Evolutionary conservation across 1,140 invertebrate genomes (phyloP).

Genomic region (Copidosoma floridanum): DNA sequence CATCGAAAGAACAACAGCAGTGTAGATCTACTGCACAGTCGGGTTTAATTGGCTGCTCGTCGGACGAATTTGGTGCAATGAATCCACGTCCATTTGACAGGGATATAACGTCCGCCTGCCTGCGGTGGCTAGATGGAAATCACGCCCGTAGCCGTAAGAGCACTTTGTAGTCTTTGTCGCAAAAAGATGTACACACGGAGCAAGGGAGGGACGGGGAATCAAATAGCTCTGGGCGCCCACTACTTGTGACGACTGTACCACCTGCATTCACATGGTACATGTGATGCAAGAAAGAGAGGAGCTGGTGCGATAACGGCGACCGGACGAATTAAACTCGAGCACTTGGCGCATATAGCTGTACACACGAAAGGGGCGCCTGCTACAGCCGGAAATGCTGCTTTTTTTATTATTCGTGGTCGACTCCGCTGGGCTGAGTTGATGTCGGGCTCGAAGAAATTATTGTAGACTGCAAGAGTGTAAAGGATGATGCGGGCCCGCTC

Average conservation of each 20-base stretch:
- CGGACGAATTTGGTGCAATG: neutral
- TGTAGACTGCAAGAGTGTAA: no score
- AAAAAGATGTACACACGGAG: no score
- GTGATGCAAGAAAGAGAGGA: no score
- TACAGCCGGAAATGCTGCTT: no score
- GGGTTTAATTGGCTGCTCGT: conserved; percentile 23
- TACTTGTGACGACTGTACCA: no score
- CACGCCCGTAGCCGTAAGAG: neutral
- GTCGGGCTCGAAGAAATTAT: neutral
- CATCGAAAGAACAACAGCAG: conserved; percentile 17
- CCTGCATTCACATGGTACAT: no score
- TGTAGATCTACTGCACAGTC: neutral
- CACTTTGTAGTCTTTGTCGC: conserved; percentile 29
- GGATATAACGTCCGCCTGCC: neutral
- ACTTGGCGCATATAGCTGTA: conserved; percentile 29
- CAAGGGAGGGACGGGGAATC: no score
- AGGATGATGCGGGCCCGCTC: no score
- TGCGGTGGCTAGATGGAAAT: conserved; percentile 16
- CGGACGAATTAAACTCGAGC: conserved; percentile 39
- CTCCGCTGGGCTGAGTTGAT: neutral
- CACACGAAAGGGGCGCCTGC: no score
- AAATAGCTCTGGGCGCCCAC: conserved; percentile 31
- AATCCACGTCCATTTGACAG: conserved; percentile 1
- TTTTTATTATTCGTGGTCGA: neutral
- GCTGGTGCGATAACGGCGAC: conserved; percentile 2